Evolutionary conservation across 64 coral and sea anemone genomes (phyloP).

Genomic region (Montipora foliosa): DNA sequence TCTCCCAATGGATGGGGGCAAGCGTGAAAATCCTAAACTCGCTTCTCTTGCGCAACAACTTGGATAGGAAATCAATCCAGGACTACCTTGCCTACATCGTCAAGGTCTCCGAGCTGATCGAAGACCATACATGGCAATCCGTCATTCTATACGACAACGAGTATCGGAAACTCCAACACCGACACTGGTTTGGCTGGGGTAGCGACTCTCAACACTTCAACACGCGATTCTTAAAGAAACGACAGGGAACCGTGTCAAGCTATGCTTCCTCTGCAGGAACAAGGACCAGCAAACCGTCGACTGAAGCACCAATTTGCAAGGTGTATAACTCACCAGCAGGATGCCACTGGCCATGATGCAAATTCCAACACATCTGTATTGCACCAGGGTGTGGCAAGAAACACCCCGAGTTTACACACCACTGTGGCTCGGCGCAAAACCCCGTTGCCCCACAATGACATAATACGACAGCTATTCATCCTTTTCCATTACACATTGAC

Average conservation of each 20-base stretch:
- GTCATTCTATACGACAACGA: slow-evolving; percentile 7
- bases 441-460: not conserved
- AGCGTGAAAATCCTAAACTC: not conserved
- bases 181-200: not conserved
- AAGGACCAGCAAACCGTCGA: not conserved
- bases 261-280: not conserved
- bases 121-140: slow-evolving; percentile 10
- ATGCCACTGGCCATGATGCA: slow-evolving; percentile 18
- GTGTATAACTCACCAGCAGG: slow-evolving; percentile 32
- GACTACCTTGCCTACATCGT: slow-evolving; percentile 40
- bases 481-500: not conserved
- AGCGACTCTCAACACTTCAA: not conserved
- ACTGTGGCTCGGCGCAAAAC: not conserved
- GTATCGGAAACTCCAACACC: not conserved
- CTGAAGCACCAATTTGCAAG: slow-evolving; percentile 34
- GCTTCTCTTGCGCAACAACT: not conserved
- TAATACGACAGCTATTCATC: not conserved
- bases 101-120: slow-evolving; percentile 5
- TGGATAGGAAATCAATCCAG: not conserved
- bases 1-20: no score
- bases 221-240: not conserved
- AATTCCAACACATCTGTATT: slow-evolving; percentile 35
- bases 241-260: not conserved
- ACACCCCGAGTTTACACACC: slow-evolving; percentile 25
- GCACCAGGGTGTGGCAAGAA: slow-evolving; percentile 33